These are phyloP conservation scores for Dolomedes plantarius DNA, from an alignment of 2,888 invertebrate genomes.

Conservation along the genomic window DNA sequence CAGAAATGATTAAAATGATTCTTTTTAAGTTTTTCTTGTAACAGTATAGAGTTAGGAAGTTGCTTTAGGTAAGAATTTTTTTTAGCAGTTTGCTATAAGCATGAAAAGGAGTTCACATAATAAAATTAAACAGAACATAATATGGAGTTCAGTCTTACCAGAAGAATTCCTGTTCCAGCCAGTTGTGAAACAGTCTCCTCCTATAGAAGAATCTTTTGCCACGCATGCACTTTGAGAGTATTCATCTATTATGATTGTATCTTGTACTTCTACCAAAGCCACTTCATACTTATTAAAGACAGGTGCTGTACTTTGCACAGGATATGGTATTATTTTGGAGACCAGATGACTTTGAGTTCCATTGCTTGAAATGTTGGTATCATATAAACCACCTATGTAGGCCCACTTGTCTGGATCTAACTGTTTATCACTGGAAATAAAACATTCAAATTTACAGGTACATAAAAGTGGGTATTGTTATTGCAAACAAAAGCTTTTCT, in stretches of 20 bases:
- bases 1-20: too few species aligned
- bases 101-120: too few species aligned
- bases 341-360: conserved; percentile 31
- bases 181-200: conserved; percentile 29
- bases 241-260: neutral
- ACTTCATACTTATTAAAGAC: conserved; percentile 38
- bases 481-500: too few species aligned
- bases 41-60: too few species aligned
- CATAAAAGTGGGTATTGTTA: too few species aligned
- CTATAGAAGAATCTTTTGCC: neutral
- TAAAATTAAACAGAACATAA: too few species aligned
- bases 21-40: too few species aligned
- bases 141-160: too few species aligned
- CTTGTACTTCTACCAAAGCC: conserved; percentile 40
- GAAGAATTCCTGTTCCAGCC: conserved; percentile 41
- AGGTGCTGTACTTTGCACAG: neutral
- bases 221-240: conserved; percentile 42
- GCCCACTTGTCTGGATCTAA: conserved; percentile 44
- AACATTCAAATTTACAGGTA: too few species aligned
- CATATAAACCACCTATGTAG: conserved; percentile 34
- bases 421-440: conserved; percentile 17
- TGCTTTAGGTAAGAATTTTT: too few species aligned
- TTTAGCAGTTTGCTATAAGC: too few species aligned
- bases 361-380: neutral
- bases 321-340: conserved; percentile 34